Conservation (phyloP, 2,888 invertebrate species). For the Germaria angustata region DNA sequence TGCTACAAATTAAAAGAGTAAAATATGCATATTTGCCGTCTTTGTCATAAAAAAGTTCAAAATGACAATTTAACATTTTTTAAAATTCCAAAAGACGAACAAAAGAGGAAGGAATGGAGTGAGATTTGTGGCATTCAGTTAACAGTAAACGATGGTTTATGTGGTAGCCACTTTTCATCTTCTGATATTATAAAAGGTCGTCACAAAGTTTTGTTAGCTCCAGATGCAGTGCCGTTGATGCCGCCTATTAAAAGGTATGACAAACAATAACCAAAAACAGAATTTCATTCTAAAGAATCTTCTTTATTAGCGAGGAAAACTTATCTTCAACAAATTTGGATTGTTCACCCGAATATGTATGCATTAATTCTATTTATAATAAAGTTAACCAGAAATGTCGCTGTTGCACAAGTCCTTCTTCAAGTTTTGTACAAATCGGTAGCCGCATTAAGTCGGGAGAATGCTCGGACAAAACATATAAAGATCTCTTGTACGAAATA, state of each 20-base stretch:
- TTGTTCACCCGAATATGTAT: neutral
- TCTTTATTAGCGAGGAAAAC: neutral
- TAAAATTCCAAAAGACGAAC: constrained; percentile 28
- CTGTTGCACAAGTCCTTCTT: constrained; percentile 46
- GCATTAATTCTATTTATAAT: neutral
- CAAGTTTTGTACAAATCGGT: constrained; percentile 30
- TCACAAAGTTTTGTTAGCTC: neutral
- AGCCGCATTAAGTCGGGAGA: neutral
- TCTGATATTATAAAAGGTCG: constrained; percentile 14
- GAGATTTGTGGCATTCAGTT: constrained; percentile 18
- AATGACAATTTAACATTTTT: neutral
- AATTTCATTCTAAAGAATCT: too few relatives aligned
- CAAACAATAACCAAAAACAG: too few relatives aligned
- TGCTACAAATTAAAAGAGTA: neutral
- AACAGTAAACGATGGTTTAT: neutral
- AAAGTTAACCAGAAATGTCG: constrained; percentile 21
- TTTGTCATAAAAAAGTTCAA: constrained; percentile 35
- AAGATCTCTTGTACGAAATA: constrained; percentile 43
- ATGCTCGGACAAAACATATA: constrained; percentile 23
- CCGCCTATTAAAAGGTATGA: neutral
- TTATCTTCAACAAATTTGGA: neutral
- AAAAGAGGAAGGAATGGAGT: constrained; percentile 25
- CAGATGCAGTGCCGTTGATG: constrained; percentile 18
- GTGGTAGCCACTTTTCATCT: constrained; percentile 26
- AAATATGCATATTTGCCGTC: constrained; percentile 31